A percentile compares a stretch with the other conserved stretches of the same genome.
Evolutionary conservation across 2,888 invertebrate species (phyloP).

Genomic region (Hedychridium roseum): DNA sequence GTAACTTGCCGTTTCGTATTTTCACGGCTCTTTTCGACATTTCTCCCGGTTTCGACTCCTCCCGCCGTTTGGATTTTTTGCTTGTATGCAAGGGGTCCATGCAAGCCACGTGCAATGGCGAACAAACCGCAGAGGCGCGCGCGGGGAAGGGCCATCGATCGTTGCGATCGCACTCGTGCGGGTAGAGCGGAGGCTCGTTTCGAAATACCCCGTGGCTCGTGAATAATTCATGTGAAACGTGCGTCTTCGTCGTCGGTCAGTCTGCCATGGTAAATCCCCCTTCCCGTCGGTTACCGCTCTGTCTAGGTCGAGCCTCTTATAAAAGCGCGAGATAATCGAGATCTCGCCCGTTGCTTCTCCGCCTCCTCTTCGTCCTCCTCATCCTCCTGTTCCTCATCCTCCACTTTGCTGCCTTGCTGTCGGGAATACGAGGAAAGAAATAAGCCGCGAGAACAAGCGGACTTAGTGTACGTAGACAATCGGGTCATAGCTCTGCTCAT

Average conservation of each 20-base stretch:
- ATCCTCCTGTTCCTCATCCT: not conserved
- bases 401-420: not conserved
- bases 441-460: no score
- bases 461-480: no score
- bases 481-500: no score
- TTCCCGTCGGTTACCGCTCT: conserved; percentile 27
- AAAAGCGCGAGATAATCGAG: conserved; percentile 27
- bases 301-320: conserved; percentile 15
- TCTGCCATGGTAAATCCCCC: conserved; percentile 35
- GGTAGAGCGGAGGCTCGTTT: conserved; percentile 22
- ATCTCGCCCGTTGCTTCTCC: conserved; percentile 11
- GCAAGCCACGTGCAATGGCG: no score
- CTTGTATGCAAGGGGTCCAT: no score
- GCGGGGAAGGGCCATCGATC: no score
- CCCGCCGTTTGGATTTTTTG: not conserved
- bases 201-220: conserved; percentile 30
- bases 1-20: no score
- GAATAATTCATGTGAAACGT: conserved; percentile 47
- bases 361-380: not conserved
- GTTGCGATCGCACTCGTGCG: conserved; percentile 1
- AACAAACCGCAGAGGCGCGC: no score
- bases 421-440: no score
- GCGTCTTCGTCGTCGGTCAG: conserved; percentile 35
- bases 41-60: no score
- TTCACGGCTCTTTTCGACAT: no score